A percentile compares a stretch with the other conserved stretches of the same genome.
Conservation (phyloP, 2,797 vertebrate species). For the Labeo calbasu region DNA sequence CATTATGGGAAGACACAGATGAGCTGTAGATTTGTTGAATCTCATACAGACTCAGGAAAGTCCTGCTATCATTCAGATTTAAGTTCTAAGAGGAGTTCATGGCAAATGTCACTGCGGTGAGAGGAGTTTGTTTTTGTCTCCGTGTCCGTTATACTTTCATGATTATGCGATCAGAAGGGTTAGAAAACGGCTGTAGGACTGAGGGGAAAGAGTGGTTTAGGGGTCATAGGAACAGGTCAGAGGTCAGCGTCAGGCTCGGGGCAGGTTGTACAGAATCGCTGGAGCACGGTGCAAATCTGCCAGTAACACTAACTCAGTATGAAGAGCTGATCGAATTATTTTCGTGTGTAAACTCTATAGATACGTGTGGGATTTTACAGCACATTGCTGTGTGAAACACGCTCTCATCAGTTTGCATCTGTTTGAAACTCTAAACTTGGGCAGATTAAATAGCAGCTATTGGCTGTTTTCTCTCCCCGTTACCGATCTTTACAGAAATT, state of each 20-base stretch:
- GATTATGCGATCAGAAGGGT: neutral
- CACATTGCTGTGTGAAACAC: constrained; percentile 4
- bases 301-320: constrained; percentile 29
- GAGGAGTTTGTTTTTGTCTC: neutral
- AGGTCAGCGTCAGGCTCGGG: neutral
- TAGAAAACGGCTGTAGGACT: neutral
- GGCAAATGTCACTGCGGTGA: neutral
- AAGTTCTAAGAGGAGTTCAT: neutral
- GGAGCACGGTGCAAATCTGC: neutral
- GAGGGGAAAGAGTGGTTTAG: neutral
- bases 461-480: constrained; percentile 11
- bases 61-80: constrained; percentile 60
- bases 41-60: constrained; percentile 47
- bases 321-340: constrained; percentile 6
- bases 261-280: constrained; percentile 5
- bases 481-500: constrained; percentile 59
- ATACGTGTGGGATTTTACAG: neutral
- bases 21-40: constrained; percentile 16
- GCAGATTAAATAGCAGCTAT: neutral
- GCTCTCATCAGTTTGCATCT: neutral
- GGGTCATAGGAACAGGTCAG: neutral
- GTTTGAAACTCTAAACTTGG: neutral
- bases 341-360: neutral
- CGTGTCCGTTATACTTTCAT: neutral
- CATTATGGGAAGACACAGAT: constrained; percentile 13